These are phyloP conservation scores for Budorcas taxicolor DNA, from an alignment of 2,113 vertebrate species.

Conservation along the genomic window DNA sequence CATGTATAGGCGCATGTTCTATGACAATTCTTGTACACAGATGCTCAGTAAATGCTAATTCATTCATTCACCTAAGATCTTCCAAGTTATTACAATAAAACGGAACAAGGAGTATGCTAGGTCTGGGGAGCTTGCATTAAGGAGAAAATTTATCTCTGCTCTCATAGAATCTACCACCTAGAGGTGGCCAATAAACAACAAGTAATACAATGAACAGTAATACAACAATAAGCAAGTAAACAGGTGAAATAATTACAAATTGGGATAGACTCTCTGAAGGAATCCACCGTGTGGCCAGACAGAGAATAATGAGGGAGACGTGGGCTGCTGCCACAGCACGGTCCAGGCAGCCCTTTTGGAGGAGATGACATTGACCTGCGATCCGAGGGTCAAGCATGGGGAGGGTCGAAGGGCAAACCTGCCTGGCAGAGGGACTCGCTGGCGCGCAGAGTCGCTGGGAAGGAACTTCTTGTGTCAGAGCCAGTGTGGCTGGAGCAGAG, in stretches of 20 bases:
- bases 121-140: neutral
- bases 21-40: neutral
- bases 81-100: neutral
- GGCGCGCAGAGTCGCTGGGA: neutral
- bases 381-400: neutral
- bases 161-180: neutral
- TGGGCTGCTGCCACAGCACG: neutral
- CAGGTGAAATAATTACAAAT: neutral
- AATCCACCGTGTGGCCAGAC: neutral
- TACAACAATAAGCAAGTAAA: neutral
- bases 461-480: accelerated
- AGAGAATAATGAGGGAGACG: neutral
- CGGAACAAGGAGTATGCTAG: neutral
- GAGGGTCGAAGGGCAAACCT: neutral
- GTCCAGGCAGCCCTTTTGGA: neutral
- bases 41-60: neutral
- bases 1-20: neutral
- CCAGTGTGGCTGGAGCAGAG: neutral
- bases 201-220: neutral
- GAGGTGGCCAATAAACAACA: neutral
- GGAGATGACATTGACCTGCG: neutral
- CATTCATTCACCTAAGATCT: neutral
- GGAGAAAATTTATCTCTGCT: neutral
- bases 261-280: neutral
- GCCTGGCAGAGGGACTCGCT: neutral